Conservation (phyloP, 2,797 vertebrate species). For the Peromyscus aztecus region DNA sequence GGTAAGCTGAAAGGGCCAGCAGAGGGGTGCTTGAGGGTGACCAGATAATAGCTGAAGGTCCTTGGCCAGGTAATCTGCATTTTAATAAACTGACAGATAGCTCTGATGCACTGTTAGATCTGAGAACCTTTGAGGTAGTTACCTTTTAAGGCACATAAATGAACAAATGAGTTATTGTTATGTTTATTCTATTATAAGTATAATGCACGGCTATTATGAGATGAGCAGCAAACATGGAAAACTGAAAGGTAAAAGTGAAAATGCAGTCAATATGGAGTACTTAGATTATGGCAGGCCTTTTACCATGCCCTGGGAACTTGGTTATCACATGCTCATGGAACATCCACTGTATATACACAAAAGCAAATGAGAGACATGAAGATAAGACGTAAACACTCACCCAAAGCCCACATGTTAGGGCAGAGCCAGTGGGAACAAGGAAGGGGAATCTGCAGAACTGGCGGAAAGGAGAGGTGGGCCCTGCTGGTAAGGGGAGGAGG, state of each 20-base stretch:
- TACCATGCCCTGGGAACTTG: not conserved
- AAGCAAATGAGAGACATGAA: not conserved
- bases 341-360: not conserved
- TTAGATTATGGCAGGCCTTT: not conserved
- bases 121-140: slow-evolving; percentile 22
- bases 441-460: not conserved
- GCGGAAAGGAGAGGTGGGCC: not conserved
- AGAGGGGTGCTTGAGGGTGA: not conserved
- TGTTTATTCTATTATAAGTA: not conserved
- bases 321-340: not conserved
- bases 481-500: not conserved
- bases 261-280: not conserved
- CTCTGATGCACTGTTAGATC: not conserved
- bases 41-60: not conserved
- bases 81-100: not conserved
- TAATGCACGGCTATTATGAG: not conserved
- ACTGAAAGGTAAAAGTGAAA: not conserved
- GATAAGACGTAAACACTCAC: not conserved
- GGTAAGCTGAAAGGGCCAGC: not conserved
- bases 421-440: not conserved
- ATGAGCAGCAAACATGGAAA: not conserved
- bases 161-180: not conserved
- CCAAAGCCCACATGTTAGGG: not conserved
- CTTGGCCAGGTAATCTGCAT: not conserved
- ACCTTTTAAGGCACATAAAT: slow-evolving; percentile 36